A percentile compares a stretch with the other conserved stretches of the same genome.
These are phyloP conservation scores for Stratiomys singularior DNA, from an alignment of 2,888 invertebrate genomes.

Conservation along the genomic window DNA sequence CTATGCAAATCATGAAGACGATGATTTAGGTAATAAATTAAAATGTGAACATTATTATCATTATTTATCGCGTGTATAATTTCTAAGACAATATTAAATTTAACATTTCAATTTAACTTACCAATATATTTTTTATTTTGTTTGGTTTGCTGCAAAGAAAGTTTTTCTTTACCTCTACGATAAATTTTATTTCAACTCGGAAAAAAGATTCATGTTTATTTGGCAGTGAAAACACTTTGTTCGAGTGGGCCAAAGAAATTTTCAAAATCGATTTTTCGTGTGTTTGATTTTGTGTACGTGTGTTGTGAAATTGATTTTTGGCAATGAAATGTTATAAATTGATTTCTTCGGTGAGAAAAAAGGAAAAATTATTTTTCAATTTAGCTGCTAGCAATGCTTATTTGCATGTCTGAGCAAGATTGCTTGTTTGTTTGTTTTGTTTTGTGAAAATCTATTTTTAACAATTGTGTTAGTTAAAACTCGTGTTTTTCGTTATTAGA, in stretches of 20 bases:
- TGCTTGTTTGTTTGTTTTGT: conserved; percentile 3
- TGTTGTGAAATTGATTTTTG: background rate
- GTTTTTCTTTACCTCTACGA: background rate
- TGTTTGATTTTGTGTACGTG: conserved; percentile 23
- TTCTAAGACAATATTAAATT: background rate
- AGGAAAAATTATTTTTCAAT: background rate
- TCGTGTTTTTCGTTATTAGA: background rate
- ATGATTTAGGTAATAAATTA: conserved; percentile 56
- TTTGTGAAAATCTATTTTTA: background rate
- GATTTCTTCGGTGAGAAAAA: background rate
- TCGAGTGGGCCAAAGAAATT: background rate
- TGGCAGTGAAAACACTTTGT: background rate
- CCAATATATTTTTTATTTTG: too few relatives aligned
- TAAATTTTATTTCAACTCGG: conserved; percentile 22
- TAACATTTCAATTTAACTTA: background rate
- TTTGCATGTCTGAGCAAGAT: background rate
- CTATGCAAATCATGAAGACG: conserved; percentile 60
- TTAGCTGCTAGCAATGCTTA: background rate
- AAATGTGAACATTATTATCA: background rate
- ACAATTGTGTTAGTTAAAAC: background rate
- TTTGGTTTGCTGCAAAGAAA: too few relatives aligned
- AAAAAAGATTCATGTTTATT: background rate
- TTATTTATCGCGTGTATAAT: background rate
- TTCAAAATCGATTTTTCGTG: conserved; percentile 18
- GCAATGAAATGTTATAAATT: background rate